phyloP scores from a whole-genome alignment of 2,797 vertebrate species.

The Sebastes goodei region DNA sequence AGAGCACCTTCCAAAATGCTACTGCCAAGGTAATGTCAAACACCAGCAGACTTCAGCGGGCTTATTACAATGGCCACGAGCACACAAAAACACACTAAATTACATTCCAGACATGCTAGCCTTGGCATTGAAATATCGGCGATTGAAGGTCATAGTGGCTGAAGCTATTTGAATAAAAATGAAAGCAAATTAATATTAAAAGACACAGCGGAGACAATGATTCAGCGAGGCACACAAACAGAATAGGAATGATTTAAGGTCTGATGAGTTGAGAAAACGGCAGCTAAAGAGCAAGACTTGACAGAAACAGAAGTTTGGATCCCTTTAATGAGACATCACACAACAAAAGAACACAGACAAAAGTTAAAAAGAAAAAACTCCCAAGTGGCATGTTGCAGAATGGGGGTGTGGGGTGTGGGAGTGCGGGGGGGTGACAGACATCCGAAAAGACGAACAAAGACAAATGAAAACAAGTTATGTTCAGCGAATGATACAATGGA shows the following conservation, averaged over 20 bases:
- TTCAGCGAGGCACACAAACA: conserved; percentile 6
- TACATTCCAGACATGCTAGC: conserved; percentile 38
- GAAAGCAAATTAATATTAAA: conserved; percentile 40
- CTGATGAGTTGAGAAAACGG: conserved; percentile 10
- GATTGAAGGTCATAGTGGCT: conserved; percentile 40
- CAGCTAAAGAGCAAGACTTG: neutral
- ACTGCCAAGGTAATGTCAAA: conserved; percentile 68
- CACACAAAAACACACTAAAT: conserved; percentile 18
- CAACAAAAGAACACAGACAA: conserved; percentile 4
- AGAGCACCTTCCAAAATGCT: conserved; percentile 34
- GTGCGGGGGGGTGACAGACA: neutral
- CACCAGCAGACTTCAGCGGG: conserved; percentile 32
- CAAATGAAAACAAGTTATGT: neutral
- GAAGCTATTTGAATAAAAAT: conserved; percentile 45
- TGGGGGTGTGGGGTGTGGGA: neutral
- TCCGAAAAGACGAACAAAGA: neutral
- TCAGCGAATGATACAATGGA: neutral
- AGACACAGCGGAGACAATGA: conserved; percentile 23
- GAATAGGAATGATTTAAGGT: conserved; percentile 21
- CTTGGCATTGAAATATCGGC: conserved; percentile 41
- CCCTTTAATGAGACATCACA: conserved; percentile 30
- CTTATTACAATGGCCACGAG: conserved; percentile 31
- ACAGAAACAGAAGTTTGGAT: neutral
- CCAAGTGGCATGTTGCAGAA: neutral
- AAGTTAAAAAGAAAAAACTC: neutral